Evolutionary conservation across 2,888 invertebrate genomes (phyloP).

Genomic region (Drosophila nr. medialis): DNA sequence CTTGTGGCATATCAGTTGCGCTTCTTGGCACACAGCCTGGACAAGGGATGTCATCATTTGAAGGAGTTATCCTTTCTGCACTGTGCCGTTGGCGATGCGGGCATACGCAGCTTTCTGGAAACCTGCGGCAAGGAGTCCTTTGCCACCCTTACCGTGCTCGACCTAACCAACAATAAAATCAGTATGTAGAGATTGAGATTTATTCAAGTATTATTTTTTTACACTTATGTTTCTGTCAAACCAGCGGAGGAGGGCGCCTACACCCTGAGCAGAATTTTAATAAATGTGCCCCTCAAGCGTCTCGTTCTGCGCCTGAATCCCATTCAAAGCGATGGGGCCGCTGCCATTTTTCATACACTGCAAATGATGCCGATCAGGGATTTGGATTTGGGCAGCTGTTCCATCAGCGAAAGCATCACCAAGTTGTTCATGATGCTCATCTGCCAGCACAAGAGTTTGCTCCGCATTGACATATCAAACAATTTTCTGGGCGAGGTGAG

Average conservation of each 20-base stretch:
- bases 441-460: slow-evolving; percentile 75
- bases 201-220: not conserved
- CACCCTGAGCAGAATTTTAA: slow-evolving; percentile 76
- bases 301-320: slow-evolving; percentile 83
- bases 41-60: slow-evolving; percentile 83
- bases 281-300: slow-evolving; percentile 69
- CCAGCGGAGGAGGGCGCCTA: slow-evolving; percentile 83
- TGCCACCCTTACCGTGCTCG: slow-evolving; percentile 72
- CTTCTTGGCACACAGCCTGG: slow-evolving; percentile 79
- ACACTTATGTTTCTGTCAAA: not conserved
- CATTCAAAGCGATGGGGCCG: slow-evolving; percentile 83
- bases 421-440: slow-evolving; percentile 82
- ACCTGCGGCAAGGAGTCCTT: slow-evolving; percentile 82
- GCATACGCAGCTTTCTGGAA: slow-evolving; percentile 81
- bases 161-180: slow-evolving; percentile 83
- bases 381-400: slow-evolving; percentile 82
- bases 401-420: slow-evolving; percentile 75
- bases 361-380: slow-evolving; percentile 72
- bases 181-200: slow-evolving; percentile 58
- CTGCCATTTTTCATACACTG: slow-evolving; percentile 80
- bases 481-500: slow-evolving; percentile 81
- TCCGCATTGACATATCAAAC: slow-evolving; percentile 79
- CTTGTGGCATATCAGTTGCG: slow-evolving; percentile 81
- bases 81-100: slow-evolving; percentile 82
- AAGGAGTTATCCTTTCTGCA: slow-evolving; percentile 76